Evolutionary conservation across 2,797 vertebrate genomes (phyloP).

Genomic region (Pseudopleuronectes americanus): DNA sequence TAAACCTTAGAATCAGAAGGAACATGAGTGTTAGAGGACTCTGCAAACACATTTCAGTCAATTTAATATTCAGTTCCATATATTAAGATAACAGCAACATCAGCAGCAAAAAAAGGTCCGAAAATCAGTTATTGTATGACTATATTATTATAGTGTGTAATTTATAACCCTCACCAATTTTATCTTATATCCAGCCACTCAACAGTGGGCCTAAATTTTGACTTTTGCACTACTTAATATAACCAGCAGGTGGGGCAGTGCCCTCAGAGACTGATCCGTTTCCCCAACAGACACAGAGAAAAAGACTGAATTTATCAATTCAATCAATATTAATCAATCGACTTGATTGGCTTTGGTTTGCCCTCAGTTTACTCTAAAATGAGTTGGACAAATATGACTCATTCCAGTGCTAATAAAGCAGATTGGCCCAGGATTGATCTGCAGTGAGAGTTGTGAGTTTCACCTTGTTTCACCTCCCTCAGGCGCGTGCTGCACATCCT

Average conservation of each 20-base stretch:
- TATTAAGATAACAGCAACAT: neutral
- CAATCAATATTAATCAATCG: neutral
- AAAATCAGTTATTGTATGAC: no score
- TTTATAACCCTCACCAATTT: neutral
- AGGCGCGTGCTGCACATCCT: neutral
- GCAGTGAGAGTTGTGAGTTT: neutral
- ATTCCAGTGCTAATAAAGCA: neutral
- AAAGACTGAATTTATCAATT: neutral
- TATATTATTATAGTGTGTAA: no score
- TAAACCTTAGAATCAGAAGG: neutral
- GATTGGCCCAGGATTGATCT: neutral
- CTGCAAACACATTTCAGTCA: neutral
- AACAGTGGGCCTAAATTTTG: neutral
- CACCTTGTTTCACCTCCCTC: neutral
- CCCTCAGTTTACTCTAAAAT: neutral
- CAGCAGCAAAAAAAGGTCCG: neutral
- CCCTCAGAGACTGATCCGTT: slow-evolving; percentile 1
- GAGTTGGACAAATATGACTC: neutral
- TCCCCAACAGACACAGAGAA: no score
- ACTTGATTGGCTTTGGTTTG: neutral
- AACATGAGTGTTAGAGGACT: neutral
- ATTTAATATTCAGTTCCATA: neutral
- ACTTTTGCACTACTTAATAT: slow-evolving; percentile 12
- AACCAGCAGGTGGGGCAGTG: slow-evolving; percentile 64
- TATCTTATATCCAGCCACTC: neutral